Conservation (phyloP, 2,888 invertebrate species). For the Watsonalla cultraria region DNA sequence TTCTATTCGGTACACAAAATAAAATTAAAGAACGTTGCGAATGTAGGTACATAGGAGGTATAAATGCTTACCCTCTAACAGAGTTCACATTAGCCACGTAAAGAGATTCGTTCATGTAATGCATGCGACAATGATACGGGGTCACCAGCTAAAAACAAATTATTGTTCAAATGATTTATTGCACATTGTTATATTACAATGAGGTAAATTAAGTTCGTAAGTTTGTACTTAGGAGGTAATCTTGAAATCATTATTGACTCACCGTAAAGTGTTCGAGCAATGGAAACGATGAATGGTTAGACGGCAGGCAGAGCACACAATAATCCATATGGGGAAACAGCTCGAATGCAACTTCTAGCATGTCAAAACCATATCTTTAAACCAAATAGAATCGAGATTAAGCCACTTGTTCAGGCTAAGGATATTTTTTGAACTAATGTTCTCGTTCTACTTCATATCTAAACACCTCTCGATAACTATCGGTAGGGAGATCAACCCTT, state of each 20-base stretch:
- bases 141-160: slow-evolving; percentile 56
- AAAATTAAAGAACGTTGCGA: too few species aligned
- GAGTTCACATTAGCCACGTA: slow-evolving; percentile 68
- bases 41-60: neutral
- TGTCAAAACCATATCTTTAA: slow-evolving; percentile 65
- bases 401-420: neutral
- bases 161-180: slow-evolving; percentile 1
- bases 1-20: too few species aligned
- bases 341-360: slow-evolving; percentile 81
- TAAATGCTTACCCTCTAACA: slow-evolving; percentile 54
- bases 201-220: too few species aligned
- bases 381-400: slow-evolving; percentile 1
- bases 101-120: slow-evolving; percentile 52
- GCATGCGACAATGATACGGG: slow-evolving; percentile 36
- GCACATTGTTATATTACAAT: too few species aligned
- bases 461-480: too few species aligned
- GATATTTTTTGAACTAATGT: too few species aligned
- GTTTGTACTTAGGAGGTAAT: too few species aligned
- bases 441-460: too few species aligned
- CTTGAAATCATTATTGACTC: slow-evolving; percentile 14
- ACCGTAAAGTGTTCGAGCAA: slow-evolving; percentile 80
- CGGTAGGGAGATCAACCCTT: too few species aligned
- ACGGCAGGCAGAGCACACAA: slow-evolving; percentile 78
- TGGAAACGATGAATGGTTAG: slow-evolving; percentile 66
- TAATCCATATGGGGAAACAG: slow-evolving; percentile 81